Base-by-base conservation (phyloP, 2,797 vertebrate genomes). In the Malacoctenus gilli region DNA sequence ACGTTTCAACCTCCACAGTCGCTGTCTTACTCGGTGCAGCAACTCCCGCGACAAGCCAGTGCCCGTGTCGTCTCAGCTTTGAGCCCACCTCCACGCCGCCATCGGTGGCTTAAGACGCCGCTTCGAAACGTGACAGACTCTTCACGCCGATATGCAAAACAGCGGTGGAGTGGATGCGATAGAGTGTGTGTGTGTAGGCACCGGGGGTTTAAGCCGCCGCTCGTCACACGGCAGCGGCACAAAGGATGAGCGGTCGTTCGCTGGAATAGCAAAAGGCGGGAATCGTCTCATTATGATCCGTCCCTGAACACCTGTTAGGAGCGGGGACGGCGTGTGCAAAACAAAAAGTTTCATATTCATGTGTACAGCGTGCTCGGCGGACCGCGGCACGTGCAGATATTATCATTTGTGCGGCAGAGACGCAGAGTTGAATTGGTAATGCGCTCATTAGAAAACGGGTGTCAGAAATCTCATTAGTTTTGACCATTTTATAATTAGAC, bases 401-500 rank as follows among this genome's bases (percentile, higher is more conserved):
- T 62, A 54, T 72, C 44, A n/a, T 55, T 64, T 41, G 21, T 31
- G 47, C 21, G 48, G 34, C 53, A 40, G 58, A 40, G 53, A 66
- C 59, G 25, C 42, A 4, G n/a, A 55, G 51, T 52, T 20, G 71
- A 75, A 78, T 67, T 37, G 52, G 14, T 80, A 76, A 85, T 67
- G 6, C 0, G 16, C 68, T 85, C 71, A 84, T 85, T 86, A 83
- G 70, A 70, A 82, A 75, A 64, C 37, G 15, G 39, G 65, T 66
- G 61, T 70, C 65, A 70, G 59, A 72, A 76, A 82, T 77, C 80
- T 85, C 75, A 83, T 88, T 84, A 83, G 51, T 76, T 81, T 72
- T 73, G 73, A 77, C 61, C 65, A 70, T 74, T 85, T 79, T 56
- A 64, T 85, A 87, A 85, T 86, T 80, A 81, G 77, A 75, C 64